Percentiles rank a stretch among this genome's conserved stretches.
Conservation (phyloP, 2,113 vertebrate genomes). For the Embiotoca jacksoni region DNA sequence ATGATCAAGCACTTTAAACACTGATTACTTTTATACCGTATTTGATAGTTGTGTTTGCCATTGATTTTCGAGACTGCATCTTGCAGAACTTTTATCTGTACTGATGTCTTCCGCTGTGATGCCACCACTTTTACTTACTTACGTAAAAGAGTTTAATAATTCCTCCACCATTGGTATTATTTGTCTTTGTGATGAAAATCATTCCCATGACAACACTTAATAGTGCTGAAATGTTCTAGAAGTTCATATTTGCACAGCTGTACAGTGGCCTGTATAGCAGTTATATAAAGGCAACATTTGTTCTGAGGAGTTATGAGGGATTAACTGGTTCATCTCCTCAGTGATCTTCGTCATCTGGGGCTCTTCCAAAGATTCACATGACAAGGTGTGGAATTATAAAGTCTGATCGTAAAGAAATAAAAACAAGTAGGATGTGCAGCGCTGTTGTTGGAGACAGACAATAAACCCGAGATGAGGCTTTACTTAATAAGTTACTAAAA, state of each 20-base stretch:
- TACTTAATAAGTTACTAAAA: slow-evolving; percentile 49
- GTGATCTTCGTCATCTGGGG: slow-evolving; percentile 1
- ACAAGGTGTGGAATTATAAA: slow-evolving; percentile 9
- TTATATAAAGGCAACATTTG: neutral
- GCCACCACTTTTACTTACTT: no score
- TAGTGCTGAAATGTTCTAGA: neutral
- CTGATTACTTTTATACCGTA: no score
- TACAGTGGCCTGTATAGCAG: neutral
- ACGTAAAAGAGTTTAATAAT: no score
- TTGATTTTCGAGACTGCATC: no score
- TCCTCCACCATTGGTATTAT: neutral
- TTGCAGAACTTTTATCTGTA: no score
- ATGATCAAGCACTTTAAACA: no score
- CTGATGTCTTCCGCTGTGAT: no score
- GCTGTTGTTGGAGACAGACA: neutral
- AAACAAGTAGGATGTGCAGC: slow-evolving; percentile 19
- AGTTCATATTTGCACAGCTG: slow-evolving; percentile 47
- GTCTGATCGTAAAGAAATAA: slow-evolving; percentile 73
- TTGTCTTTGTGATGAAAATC: neutral
- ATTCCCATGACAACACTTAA: slow-evolving; percentile 22
- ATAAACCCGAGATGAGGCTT: slow-evolving; percentile 1
- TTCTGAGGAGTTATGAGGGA: neutral
- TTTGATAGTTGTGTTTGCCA: no score
- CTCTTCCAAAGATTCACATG: neutral
- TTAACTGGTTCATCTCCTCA: neutral